Conservation (phyloP, 2,113 vertebrate genomes). For the Hepsetus odoe region DNA sequence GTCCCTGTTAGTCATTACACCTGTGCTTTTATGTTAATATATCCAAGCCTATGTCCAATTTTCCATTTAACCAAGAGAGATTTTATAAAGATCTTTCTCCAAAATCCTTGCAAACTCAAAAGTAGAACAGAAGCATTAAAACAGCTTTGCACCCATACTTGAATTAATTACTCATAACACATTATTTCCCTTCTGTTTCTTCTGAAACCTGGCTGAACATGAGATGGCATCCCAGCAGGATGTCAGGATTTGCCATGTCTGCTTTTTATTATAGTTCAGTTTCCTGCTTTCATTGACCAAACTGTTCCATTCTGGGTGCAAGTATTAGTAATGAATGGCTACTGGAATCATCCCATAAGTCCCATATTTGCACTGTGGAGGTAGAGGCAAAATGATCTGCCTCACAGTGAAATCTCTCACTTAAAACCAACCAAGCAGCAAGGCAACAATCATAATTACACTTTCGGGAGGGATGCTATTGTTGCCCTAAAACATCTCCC, state of each 20-base stretch:
- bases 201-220: slow-evolving; percentile 66
- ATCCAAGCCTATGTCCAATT: background rate
- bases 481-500: too few species aligned
- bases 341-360: slow-evolving; percentile 54
- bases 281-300: slow-evolving; percentile 62
- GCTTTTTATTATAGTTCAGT: slow-evolving; percentile 77
- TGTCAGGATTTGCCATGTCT: slow-evolving; percentile 70
- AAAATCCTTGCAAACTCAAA: background rate
- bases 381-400: slow-evolving; percentile 18
- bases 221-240: slow-evolving; percentile 65
- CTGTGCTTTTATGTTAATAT: background rate
- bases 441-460: background rate
- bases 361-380: slow-evolving; percentile 46
- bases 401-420: background rate
- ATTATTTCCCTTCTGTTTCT: slow-evolving; percentile 59
- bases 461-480: too few species aligned
- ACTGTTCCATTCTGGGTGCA: slow-evolving; percentile 59
- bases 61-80: background rate
- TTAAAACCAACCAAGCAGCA: background rate
- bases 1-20: background rate
- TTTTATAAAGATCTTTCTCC: background rate
- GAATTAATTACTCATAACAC: slow-evolving; percentile 70
- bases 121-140: slow-evolving; percentile 1
- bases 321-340: slow-evolving; percentile 65
- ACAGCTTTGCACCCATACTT: slow-evolving; percentile 59